These are phyloP conservation scores for Chorisops tibialis DNA, from an alignment of 2,888 invertebrate genomes.

Conservation along the genomic window DNA sequence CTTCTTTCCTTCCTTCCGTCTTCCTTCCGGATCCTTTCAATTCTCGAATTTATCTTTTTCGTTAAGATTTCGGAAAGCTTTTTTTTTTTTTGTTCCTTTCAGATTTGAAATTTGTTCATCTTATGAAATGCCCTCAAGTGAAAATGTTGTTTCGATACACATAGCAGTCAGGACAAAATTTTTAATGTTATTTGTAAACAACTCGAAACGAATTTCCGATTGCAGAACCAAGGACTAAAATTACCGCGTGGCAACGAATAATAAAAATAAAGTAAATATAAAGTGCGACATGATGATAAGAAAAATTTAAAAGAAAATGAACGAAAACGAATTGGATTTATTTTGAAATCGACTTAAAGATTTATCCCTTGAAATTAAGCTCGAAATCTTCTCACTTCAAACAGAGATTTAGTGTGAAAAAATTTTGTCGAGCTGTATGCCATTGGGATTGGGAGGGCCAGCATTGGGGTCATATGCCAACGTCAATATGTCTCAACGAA, in stretches of 20 bases:
- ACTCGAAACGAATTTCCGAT: slow-evolving; percentile 25
- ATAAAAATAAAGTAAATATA: too few species aligned
- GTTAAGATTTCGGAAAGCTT: neutral
- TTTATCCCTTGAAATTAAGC: too few species aligned
- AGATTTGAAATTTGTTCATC: slow-evolving; percentile 1
- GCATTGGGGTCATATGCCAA: too few species aligned
- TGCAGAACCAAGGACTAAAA: neutral
- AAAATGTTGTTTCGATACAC: slow-evolving; percentile 8
- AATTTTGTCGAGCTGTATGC: too few species aligned
- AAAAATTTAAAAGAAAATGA: too few species aligned
- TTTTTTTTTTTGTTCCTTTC: neutral
- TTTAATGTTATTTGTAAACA: slow-evolving; percentile 23
- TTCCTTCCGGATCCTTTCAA: slow-evolving; percentile 9
- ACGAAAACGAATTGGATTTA: too few species aligned
- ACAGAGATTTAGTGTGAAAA: too few species aligned
- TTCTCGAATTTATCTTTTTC: neutral
- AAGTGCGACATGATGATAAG: too few species aligned
- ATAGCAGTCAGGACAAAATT: neutral
- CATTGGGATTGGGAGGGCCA: too few species aligned
- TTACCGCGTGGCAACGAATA: neutral
- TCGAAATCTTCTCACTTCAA: too few species aligned
- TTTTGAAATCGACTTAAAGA: too few species aligned
- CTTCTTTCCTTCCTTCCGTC: neutral
- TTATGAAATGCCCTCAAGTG: neutral
- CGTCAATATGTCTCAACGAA: too few species aligned